phyloP scores from a whole-genome alignment of 2,113 vertebrate genomes.

The Solea senegalensis region DNA sequence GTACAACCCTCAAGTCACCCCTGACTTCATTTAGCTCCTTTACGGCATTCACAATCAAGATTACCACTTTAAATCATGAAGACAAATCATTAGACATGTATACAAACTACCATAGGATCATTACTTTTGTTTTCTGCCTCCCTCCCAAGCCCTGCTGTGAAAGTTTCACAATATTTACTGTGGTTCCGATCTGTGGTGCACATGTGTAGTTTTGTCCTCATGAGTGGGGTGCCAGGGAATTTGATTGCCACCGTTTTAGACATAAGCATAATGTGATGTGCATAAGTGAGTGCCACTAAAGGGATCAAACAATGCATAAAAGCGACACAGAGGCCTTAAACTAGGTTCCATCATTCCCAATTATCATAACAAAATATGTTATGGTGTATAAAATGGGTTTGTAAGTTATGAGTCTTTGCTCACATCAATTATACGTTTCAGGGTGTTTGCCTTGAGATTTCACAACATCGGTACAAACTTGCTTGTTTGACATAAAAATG shows the following conservation, averaged over 20 bases:
- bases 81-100: no score
- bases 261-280: background rate
- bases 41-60: background rate
- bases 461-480: no score
- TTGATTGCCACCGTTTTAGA: background rate
- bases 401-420: background rate
- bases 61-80: background rate
- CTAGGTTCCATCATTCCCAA: background rate
- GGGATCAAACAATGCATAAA: background rate
- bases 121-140: background rate
- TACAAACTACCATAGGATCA: background rate
- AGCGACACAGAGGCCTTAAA: background rate
- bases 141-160: background rate
- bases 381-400: background rate
- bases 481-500: no score
- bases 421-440: background rate
- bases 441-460: background rate
- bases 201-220: background rate
- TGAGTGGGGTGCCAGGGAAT: background rate
- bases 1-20: background rate
- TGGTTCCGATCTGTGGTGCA: background rate
- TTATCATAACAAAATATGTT: background rate
- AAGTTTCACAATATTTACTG: background rate
- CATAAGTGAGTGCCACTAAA: background rate
- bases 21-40: background rate